Evolutionary conservation across 2,113 vertebrate genomes (phyloP).

Genomic region (Python bivittatus): DNA sequence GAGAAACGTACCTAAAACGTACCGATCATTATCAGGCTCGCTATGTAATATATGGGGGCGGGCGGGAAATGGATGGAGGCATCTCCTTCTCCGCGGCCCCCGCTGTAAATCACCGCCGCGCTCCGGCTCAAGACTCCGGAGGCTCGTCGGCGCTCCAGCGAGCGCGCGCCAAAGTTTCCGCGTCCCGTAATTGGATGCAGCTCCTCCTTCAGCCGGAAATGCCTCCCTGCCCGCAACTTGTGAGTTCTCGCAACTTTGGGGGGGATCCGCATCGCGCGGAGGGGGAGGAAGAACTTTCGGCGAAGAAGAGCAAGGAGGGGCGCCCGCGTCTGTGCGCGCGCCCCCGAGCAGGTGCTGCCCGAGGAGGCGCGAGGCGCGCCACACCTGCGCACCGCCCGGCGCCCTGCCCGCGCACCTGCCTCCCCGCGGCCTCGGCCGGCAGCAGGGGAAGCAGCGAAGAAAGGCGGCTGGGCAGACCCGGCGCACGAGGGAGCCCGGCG

Average conservation of each 20-base stretch:
- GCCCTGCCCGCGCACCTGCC: too few relatives aligned
- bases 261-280: neutral
- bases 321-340: too few relatives aligned
- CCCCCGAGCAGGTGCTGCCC: neutral
- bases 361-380: neutral
- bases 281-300: neutral
- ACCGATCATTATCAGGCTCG: fast-evolving
- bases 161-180: neutral
- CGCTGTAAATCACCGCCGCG: neutral
- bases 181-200: neutral
- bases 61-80: too few relatives aligned
- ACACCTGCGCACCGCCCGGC: neutral
- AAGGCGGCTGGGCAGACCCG: too few relatives aligned
- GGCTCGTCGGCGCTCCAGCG: too few relatives aligned
- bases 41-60: too few relatives aligned
- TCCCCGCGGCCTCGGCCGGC: neutral
- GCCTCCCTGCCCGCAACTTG: neutral
- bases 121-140: neutral
- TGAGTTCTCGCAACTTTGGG: constrained; percentile 19
- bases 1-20: neutral
- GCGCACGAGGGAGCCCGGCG: neutral
- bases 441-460: too few relatives aligned
- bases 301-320: neutral
- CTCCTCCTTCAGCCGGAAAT: neutral
- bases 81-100: too few relatives aligned